A percentile compares a stretch with the other conserved stretches of the same genome.
Conservation (phyloP, 2,888 invertebrate genomes). For the Cosmopolites sordidus region DNA sequence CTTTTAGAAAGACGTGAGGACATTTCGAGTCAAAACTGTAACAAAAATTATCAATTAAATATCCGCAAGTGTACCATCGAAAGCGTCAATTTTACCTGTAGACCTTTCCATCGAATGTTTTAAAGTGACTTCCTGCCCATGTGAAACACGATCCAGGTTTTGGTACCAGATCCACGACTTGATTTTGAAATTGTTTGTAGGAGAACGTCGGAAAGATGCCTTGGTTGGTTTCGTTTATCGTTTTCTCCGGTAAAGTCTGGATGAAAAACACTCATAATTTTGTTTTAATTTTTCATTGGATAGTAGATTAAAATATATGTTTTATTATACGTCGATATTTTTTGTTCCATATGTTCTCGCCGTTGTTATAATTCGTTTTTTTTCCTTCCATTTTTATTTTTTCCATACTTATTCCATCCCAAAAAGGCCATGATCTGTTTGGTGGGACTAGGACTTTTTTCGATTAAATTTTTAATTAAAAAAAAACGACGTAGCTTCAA, state of each 20-base stretch:
- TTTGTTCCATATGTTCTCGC: no score
- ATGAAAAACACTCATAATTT: no score
- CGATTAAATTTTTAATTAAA: no score
- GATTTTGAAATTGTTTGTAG: slow-evolving; percentile 21
- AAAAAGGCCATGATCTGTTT: no score
- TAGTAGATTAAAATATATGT: no score
- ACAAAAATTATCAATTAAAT: slow-evolving; percentile 12
- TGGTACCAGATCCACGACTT: slow-evolving; percentile 45
- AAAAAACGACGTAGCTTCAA: no score
- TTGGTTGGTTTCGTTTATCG: slow-evolving; percentile 19
- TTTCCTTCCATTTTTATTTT: no score
- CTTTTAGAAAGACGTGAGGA: slow-evolving; percentile 68
- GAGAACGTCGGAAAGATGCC: slow-evolving; percentile 10
- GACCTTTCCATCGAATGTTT: slow-evolving; percentile 80
- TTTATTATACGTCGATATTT: no score
- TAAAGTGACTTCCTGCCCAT: slow-evolving; percentile 78
- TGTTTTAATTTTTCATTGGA: no score
- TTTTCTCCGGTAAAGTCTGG: slow-evolving; percentile 12
- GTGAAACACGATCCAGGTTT: slow-evolving; percentile 69
- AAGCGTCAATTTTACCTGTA: slow-evolving; percentile 53
- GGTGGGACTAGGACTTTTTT: no score
- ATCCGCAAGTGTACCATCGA: background rate
- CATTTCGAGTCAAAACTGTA: slow-evolving; percentile 73
- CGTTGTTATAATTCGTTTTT: no score
- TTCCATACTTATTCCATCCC: no score